These are phyloP conservation scores for Ectropis grisescens DNA, from an alignment of 1,140 invertebrate species.

Conservation along the genomic window DNA sequence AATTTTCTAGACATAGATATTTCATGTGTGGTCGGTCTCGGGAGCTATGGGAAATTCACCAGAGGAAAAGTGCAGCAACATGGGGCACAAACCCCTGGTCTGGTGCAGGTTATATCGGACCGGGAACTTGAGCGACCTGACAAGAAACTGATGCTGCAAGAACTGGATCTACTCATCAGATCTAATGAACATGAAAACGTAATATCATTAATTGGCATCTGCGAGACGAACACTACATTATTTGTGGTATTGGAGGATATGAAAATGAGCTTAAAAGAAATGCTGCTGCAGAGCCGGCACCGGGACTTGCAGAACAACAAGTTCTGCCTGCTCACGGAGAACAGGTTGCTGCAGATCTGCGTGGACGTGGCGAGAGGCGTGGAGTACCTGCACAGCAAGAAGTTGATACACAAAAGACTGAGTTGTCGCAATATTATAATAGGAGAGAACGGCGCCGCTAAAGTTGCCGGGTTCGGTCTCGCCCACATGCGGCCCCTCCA, in stretches of 20 bases:
- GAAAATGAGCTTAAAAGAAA: conserved; percentile 77
- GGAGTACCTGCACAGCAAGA: conserved; percentile 74
- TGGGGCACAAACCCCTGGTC: conserved; percentile 33
- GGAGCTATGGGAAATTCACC: conserved; percentile 82
- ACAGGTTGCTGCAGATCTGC: conserved; percentile 70
- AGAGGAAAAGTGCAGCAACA: conserved; percentile 76
- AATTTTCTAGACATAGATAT: conserved; percentile 78
- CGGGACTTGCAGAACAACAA: conserved; percentile 73
- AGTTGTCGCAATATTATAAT: conserved; percentile 79
- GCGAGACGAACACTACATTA: conserved; percentile 80
- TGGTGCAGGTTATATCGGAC: conserved; percentile 68
- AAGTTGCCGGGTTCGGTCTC: conserved; percentile 81
- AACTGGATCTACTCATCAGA: conserved; percentile 80
- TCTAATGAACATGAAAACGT: conserved; percentile 79
- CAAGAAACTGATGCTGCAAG: conserved; percentile 78
- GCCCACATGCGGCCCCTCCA: conserved; percentile 63
- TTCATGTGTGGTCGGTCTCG: conserved; percentile 76
- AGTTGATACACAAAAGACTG: conserved; percentile 79
- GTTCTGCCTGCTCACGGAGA: conserved; percentile 75
- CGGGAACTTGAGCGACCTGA: conserved; percentile 73
- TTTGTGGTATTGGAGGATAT: conserved; percentile 79
- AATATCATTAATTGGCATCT: conserved; percentile 82
- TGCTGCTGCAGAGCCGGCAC: conserved; percentile 74
- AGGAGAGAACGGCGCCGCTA: conserved; percentile 73
- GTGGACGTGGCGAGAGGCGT: conserved; percentile 75